These are phyloP conservation scores for Benthosema pterotum DNA, from an alignment of 2,797 vertebrate species.

Conservation along the genomic window DNA sequence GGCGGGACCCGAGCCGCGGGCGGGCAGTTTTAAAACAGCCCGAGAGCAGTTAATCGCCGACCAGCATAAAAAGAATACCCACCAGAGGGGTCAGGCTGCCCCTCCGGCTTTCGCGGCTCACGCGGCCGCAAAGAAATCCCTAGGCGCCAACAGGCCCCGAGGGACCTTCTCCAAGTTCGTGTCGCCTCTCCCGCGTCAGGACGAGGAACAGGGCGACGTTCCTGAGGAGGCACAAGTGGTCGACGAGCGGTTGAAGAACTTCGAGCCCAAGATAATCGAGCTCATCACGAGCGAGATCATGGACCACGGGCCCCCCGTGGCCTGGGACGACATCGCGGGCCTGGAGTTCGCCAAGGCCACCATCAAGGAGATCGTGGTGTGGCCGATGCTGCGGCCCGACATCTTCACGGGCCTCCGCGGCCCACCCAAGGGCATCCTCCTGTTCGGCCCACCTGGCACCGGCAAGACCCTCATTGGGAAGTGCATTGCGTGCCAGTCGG, in stretches of 20 bases:
- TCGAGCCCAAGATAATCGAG: conserved; percentile 96
- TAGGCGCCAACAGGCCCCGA: conserved; percentile 90
- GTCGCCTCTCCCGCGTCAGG: conserved; percentile 87
- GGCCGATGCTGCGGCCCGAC: conserved; percentile 97
- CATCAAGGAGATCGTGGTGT: conserved; percentile 97
- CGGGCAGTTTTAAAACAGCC: conserved; percentile 86
- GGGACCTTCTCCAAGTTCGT: conserved; percentile 91
- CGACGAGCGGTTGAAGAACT: conserved; percentile 90
- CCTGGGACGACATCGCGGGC: conserved; percentile 96
- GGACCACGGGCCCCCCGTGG: conserved; percentile 91
- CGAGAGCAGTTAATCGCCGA: conserved; percentile 89
- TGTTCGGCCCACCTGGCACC: conserved; percentile 96
- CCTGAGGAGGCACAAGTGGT: conserved; percentile 64
- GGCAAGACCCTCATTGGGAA: conserved; percentile 98
- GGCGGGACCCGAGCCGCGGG: conserved; percentile 39
- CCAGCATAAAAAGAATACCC: conserved; percentile 87
- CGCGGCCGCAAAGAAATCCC: conserved; percentile 85
- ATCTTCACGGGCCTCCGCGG: conserved; percentile 95
- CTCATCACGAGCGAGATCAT: conserved; percentile 97
- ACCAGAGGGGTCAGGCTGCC: conserved; percentile 67
- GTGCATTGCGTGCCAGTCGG: conserved; percentile 96
- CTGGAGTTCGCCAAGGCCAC: conserved; percentile 96
- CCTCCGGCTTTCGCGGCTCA: conserved; percentile 56
- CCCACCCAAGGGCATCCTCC: conserved; percentile 94
- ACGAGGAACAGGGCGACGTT: conserved; percentile 70